Evolutionary conservation across 2,113 vertebrate species (phyloP), one percentile per base, ranked within the genome.

Genomic region (Sula dactylatra): DNA sequence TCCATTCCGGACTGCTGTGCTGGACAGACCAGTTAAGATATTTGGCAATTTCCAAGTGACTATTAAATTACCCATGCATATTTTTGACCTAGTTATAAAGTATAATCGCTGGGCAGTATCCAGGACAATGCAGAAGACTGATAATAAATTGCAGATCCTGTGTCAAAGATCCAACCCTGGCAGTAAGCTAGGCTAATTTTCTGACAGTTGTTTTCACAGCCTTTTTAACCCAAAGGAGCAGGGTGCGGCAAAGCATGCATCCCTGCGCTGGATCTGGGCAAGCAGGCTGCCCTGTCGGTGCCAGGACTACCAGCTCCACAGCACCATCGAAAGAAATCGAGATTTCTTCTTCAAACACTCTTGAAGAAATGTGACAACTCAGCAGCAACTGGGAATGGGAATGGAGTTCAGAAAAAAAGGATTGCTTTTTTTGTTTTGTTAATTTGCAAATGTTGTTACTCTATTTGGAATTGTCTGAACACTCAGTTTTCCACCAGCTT

Each of bases 1-100:
- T 65, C 36, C 12, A 42, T 27, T 84, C 7, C 3, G 4, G 36
- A 93, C 77, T 91, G 89, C 78, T 95, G 78, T 84, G 73, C 49
- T 94, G 89, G 73, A 93, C 56, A 89, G 81, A 93, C 11, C 24
- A 67, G 67, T 84, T 77, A 81, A 66, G 72, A 66, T 47, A 78
- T 64, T 29, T 91, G 86, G 55, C 89, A 82, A 76, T 78, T 95
- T 95, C 49, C 44, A 93, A 85, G 78, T 56, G 31, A 50, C 62
- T 93, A 61, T 96, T 82, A 84, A 86, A 94, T 92, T 94, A 96
- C 72, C 25, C 55, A 11, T 62, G 49, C 54, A 69, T 90, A 54
- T 88, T 95, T 94, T 90, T 92, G 49, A 67, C 76, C 74, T 32
- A 88, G 55, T 86, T 95, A 64, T 66, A 91, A 91, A 84, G 71